Evolutionary conservation across 1,140 invertebrate genomes (phyloP).

Genomic region (Tetraneura akinire): DNA sequence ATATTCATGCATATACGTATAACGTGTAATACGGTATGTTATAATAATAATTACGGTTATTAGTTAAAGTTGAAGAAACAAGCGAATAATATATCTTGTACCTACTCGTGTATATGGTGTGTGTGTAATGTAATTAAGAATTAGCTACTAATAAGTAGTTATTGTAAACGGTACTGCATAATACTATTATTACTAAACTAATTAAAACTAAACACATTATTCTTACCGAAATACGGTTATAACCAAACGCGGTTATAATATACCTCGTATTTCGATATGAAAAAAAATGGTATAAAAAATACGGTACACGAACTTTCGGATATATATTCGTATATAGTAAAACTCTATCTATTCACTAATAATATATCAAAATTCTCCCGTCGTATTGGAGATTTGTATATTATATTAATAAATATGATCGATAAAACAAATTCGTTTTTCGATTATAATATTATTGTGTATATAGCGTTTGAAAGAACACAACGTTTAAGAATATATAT

Average conservation of each 20-base stretch:
- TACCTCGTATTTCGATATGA: background rate
- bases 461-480: slow-evolving; percentile 14
- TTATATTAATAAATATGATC: background rate
- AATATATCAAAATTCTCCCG: slow-evolving; percentile 10
- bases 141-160: too few relatives aligned
- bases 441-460: background rate
- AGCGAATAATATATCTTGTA: background rate
- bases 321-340: too few relatives aligned
- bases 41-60: too few relatives aligned
- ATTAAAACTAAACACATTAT: too few relatives aligned
- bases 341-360: too few relatives aligned
- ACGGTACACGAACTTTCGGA: background rate
- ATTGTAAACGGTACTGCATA: too few relatives aligned
- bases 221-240: background rate
- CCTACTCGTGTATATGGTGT: background rate
- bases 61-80: background rate
- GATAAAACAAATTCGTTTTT: background rate
- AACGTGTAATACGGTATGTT: too few relatives aligned
- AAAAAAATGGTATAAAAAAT: background rate
- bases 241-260: background rate
- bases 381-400: slow-evolving; percentile 32
- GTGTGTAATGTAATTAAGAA: background rate
- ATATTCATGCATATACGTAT: background rate
- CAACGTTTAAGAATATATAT: background rate
- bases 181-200: too few relatives aligned